Base-by-base conservation (phyloP, 2,888 invertebrate species). In the Coronaproctus castanopsis region DNA sequence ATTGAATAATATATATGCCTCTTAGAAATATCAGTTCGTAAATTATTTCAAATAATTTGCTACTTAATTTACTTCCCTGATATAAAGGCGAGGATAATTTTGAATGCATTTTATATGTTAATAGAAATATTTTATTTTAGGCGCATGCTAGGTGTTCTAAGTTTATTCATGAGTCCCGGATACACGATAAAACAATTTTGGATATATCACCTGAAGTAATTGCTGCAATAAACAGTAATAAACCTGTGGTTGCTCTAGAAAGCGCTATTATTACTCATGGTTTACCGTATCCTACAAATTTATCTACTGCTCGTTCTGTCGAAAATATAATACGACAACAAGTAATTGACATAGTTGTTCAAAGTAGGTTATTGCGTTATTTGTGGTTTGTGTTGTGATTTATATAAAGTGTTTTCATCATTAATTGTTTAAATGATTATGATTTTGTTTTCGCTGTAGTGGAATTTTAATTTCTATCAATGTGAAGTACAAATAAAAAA, bases 191-290 rank as follows among this genome's bases (percentile, higher is more conserved):
- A 21, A 57, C 36, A 22, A 57, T 53, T 21, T 57, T 69, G 21
- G 65, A 67, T 36, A 59, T 70, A 23, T 65, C 69, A 2, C 61
- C 65, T 36, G 81, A 83, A 69, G 83, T 93, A 57, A 70, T 69
- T 58, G 69, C 74, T 57, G 89, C 88, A 5, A 72, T 87, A 65
- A 71, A 73, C 57, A 72, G 75, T 54, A 73, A 75, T 24, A 74
- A 76, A 64, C 87, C 95, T 8, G 78, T 97, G 62, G 92, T 98
- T 20, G 95, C 96, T 1, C 75, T 98, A 65, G 98, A 98, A 76
- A 93, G 95, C 5, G 92, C 98, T 1, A 93, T 98, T 63, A 89
- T 98, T 62, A 96, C 96, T 1, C 97, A 98, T 74, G 98, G 98
- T 52, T 90, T 98, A 88, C 95, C 96, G 0, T 86, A 81, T 73